Evolutionary conservation across 2,797 vertebrate genomes (phyloP), one percentile per base, ranked within the genome.

Genomic region (Uromys caudimaculatus): DNA sequence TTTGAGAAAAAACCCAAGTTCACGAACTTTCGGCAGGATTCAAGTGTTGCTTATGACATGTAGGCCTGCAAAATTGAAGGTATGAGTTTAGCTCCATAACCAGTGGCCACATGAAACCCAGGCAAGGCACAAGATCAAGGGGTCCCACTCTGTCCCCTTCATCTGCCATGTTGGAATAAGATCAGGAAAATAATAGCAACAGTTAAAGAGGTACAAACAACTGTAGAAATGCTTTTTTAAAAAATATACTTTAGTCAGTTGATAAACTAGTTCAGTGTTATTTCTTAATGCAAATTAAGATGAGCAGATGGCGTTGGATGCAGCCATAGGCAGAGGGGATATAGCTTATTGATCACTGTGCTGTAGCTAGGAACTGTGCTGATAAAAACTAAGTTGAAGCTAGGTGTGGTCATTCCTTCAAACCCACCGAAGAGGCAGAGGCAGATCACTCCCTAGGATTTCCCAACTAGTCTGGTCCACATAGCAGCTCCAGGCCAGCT

Each of bases 171-270:
- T 83, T 79, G 69, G n/a, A 10, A 11, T 77, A 88, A 87, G 9
- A 13, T 32, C 23, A 19, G 67, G 69, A 89, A 54, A 86, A 95
- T 88, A 90, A 38, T 23, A 52, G 44, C 56, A 91, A 32, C 60
- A 60, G 44, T 91, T 86, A 90, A 91, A 96, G 88, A 96, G 50
- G 21, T 44, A 84, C 21, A 89, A 54, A 82, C 17, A 87, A 58
- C 89, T 85, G 1, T 54, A 77, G 14, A 41, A 82, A 85, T 69
- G 32, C 27, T 90, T 85, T 92, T 93, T 58, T 67, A 67, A 67
- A 52, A 58, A 60, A 29, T 76, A 83, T 73, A 90, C 96, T 95
- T 97, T 0, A 0, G 82, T 93, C 92, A 75, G 10, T 41, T 79
- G 85, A 44, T 73, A 83, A 78, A 77, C 41, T 58, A 85, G 67